Evolutionary conservation across 64 coral and sea anemone genomes (phyloP).

Genomic region (Montipora efflorescens): DNA sequence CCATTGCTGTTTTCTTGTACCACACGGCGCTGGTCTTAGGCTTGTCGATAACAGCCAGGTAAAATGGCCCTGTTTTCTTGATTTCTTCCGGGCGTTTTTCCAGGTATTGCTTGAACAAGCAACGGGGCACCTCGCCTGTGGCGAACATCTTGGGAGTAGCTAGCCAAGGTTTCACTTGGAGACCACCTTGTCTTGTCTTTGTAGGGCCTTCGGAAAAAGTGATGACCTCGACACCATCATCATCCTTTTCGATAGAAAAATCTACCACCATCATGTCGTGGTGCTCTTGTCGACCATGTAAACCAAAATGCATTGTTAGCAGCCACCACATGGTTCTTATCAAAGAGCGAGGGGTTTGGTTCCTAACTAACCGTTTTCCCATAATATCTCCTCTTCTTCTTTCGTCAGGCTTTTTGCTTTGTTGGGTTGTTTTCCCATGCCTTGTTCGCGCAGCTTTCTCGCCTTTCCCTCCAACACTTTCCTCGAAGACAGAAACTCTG

Average conservation of each 20-base stretch:
- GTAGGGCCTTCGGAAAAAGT: too few relatives aligned
- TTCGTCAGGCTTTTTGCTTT: neutral
- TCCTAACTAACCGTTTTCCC: conserved; percentile 5
- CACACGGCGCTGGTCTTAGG: neutral
- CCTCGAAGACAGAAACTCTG: too few relatives aligned
- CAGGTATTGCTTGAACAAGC: conserved; percentile 30
- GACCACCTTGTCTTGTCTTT: conserved; percentile 11
- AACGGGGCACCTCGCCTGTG: conserved; percentile 6
- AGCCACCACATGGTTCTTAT: too few relatives aligned
- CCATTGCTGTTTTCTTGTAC: conserved; percentile 48
- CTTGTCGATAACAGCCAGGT: conserved; percentile 46
- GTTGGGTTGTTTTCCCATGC: conserved; percentile 9
- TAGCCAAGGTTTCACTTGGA: conserved; percentile 1
- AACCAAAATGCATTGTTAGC: too few relatives aligned
- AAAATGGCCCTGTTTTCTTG: conserved; percentile 41
- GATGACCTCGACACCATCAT: too few relatives aligned
- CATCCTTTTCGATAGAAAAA: too few relatives aligned
- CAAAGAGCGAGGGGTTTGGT: neutral
- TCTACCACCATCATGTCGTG: too few relatives aligned
- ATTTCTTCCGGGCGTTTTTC: conserved; percentile 14
- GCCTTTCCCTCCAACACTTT: too few relatives aligned
- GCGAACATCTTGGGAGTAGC: conserved; percentile 24
- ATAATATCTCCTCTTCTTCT: conserved; percentile 35
- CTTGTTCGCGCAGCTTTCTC: neutral
- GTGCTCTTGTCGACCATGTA: too few relatives aligned